These are phyloP conservation scores for Hemiprocne comata DNA, from an alignment of 2,113 vertebrate genomes.

Conservation along the genomic window DNA sequence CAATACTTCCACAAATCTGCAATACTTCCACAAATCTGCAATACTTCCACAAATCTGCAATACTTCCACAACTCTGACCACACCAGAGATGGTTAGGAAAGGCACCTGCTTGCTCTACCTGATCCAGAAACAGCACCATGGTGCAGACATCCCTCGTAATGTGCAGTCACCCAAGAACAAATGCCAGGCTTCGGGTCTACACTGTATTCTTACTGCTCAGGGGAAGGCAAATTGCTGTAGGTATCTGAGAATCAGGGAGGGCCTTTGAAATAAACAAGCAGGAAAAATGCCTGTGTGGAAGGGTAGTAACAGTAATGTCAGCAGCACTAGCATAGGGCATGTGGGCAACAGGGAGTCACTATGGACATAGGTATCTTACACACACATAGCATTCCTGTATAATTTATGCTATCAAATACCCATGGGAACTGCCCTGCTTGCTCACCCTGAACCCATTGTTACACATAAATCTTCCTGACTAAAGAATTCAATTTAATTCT, in stretches of 20 bases:
- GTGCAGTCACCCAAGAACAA: not conserved
- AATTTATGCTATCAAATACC: accelerated
- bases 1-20: too few relatives aligned
- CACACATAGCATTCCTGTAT: not conserved
- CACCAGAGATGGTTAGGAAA: not conserved
- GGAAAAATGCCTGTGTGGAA: not conserved
- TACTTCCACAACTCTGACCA: too few relatives aligned
- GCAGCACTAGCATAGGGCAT: not conserved
- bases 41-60: too few relatives aligned
- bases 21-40: too few relatives aligned
- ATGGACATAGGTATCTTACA: not conserved
- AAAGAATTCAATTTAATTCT: not conserved
- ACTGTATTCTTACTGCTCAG: not conserved
- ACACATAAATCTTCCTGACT: not conserved
- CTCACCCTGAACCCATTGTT: not conserved
- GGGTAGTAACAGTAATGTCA: too few relatives aligned
- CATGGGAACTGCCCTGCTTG: not conserved
- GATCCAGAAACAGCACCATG: not conserved
- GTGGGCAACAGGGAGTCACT: not conserved
- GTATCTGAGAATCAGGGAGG: not conserved
- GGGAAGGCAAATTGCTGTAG: not conserved
- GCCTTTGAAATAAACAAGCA: not conserved
- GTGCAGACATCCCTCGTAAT: not conserved
- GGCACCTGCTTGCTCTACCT: not conserved
- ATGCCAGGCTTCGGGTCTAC: not conserved